A percentile compares a stretch with the other conserved stretches of the same genome.
Conservation (phyloP, 2,888 invertebrate species). For the Chrysotoxum bicinctum region DNA sequence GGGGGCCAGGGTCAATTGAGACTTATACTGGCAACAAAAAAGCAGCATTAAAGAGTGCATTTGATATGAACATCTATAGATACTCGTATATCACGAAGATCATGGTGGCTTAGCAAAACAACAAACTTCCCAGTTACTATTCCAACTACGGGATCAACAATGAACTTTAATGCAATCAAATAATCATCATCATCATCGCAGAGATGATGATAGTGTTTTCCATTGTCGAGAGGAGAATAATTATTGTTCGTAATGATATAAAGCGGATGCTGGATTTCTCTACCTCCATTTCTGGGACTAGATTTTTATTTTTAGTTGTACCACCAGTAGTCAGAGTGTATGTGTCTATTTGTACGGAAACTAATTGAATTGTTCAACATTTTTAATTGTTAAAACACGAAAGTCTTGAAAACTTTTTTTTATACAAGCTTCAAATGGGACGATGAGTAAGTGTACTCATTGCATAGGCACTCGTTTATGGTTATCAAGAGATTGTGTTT, state of each 20-base stretch:
- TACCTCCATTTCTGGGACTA: conserved; percentile 13
- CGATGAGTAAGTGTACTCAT: not conserved
- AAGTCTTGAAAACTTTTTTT: not conserved
- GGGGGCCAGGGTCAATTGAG: conserved; percentile 65
- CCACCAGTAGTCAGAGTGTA: not conserved
- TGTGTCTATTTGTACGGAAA: not conserved
- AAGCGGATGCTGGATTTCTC: conserved; percentile 37
- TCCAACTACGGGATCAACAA: conserved; percentile 51
- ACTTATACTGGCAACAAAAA: conserved; percentile 9
- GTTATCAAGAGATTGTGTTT: conserved; percentile 11
- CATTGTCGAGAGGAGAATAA: not conserved
- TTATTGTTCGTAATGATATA: conserved; percentile 29
- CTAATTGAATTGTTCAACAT: conserved; percentile 9
- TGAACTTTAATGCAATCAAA: conserved; percentile 54
- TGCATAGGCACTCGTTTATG: not conserved
- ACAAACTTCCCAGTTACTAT: not conserved
- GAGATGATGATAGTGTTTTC: conserved; percentile 40
- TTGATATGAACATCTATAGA: not conserved
- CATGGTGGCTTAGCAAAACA: conserved; percentile 14
- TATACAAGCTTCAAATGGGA: not conserved
- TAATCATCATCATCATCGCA: conserved; percentile 32
- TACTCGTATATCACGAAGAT: conserved; percentile 20
- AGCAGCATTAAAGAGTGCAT: conserved; percentile 6
- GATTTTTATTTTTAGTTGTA: not conserved
- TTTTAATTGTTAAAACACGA: conserved; percentile 22